Evolutionary conservation across 2,113 vertebrate genomes (phyloP).

Genomic region (Mungos mungo): DNA sequence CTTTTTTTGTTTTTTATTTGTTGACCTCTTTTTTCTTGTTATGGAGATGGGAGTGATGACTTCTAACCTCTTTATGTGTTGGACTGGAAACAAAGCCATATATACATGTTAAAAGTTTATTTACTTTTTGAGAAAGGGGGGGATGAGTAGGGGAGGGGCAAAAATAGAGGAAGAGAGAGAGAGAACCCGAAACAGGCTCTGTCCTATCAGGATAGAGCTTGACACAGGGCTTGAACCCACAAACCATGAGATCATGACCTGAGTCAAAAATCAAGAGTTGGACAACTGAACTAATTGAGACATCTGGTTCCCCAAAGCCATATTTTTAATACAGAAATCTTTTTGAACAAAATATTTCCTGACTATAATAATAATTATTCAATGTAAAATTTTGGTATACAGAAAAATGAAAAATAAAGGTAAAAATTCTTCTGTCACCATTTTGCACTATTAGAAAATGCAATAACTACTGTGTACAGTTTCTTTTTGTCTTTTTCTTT

Average conservation of each 20-base stretch:
- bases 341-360: not conserved
- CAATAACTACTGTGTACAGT: not conserved
- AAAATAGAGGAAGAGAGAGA: too few relatives aligned
- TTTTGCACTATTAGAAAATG: not conserved
- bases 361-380: not conserved
- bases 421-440: not conserved
- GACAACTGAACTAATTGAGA: too few relatives aligned
- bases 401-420: not conserved
- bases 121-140: too few relatives aligned
- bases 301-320: too few relatives aligned
- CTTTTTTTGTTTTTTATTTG: not conserved
- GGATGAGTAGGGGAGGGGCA: too few relatives aligned
- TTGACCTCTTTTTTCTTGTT: not conserved
- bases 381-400: not conserved
- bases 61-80: not conserved
- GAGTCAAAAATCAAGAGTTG: too few relatives aligned
- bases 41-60: not conserved
- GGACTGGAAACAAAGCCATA: not conserved
- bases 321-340: not conserved
- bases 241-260: too few relatives aligned
- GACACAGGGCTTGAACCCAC: too few relatives aligned
- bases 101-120: not conserved
- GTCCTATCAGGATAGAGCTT: too few relatives aligned
- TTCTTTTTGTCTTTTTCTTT: not conserved
- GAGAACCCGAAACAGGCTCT: too few relatives aligned